Conservation (phyloP, 2,888 invertebrate species). For the Eristalinus aeneus region DNA sequence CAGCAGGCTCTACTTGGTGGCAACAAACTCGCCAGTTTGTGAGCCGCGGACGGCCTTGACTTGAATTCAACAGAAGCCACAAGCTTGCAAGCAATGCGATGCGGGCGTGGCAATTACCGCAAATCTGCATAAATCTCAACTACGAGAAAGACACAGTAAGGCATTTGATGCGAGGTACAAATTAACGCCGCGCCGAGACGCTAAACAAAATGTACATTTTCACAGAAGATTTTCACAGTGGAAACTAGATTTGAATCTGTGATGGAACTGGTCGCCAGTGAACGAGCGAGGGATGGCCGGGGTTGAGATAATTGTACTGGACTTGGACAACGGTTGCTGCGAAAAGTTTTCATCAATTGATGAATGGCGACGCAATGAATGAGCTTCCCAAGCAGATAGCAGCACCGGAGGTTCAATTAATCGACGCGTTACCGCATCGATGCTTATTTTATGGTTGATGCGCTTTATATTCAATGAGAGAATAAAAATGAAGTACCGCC, state of each 20-base stretch:
- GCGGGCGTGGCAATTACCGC: constrained; percentile 38
- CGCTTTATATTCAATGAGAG: constrained; percentile 42
- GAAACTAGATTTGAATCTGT: constrained; percentile 51
- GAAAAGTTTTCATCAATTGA: constrained; percentile 51
- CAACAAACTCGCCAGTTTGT: constrained; percentile 55
- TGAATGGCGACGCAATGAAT: constrained; percentile 61
- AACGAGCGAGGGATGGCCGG: not conserved
- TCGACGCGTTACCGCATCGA: constrained; percentile 63
- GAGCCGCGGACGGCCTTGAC: constrained; percentile 47
- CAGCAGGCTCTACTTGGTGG: constrained; percentile 23
- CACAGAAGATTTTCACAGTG: constrained; percentile 25
- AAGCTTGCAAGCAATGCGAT: constrained; percentile 1
- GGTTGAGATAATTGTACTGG: constrained; percentile 4
- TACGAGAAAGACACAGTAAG: constrained; percentile 10
- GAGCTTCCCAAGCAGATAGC: constrained; percentile 59
- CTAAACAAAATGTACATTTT: constrained; percentile 49
- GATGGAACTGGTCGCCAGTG: not conserved
- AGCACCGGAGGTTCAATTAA: constrained; percentile 55
- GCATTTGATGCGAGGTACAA: constrained; percentile 49
- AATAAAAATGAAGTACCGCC: not conserved
- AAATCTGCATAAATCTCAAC: constrained; percentile 27
- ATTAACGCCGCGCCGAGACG: constrained; percentile 8
- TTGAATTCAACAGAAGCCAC: constrained; percentile 32
- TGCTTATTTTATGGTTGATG: constrained; percentile 61
- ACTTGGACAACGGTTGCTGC: constrained; percentile 4